Conservation (phyloP, 2,113 vertebrate species). For the Sinosuthora webbiana region DNA sequence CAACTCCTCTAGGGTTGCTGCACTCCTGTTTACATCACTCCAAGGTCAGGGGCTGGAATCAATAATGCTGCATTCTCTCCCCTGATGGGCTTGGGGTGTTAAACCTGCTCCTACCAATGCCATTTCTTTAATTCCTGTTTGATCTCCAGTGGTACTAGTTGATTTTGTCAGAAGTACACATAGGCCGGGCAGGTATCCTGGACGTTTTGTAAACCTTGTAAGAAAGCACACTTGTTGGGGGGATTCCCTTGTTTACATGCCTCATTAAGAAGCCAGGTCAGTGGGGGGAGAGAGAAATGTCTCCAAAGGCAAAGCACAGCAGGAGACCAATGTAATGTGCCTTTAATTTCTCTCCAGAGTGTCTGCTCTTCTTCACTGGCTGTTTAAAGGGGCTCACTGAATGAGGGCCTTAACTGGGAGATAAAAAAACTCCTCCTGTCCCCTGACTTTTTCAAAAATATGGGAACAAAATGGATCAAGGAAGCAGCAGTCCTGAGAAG, state of each 20-base stretch:
- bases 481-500: not conserved
- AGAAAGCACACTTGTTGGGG: not conserved
- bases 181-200: not conserved
- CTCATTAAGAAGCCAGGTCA: not conserved
- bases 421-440: not conserved
- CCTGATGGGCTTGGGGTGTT: not conserved
- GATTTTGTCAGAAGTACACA: not conserved
- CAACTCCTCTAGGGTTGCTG: not conserved
- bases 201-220: not conserved
- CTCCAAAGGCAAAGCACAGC: not conserved
- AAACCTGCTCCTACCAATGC: not conserved
- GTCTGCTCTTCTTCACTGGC: not conserved
- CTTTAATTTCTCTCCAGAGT: slow-evolving; percentile 1
- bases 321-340: not conserved
- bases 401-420: not conserved
- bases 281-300: not conserved
- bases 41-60: slow-evolving; percentile 15
- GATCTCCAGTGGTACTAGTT: not conserved
- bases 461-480: not conserved
- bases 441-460: not conserved
- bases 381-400: not conserved
- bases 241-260: not conserved
- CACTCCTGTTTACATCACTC: not conserved
- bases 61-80: not conserved
- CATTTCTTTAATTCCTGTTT: not conserved